Evolutionary conservation across 2,113 vertebrate genomes (phyloP).

Genomic region (Ciconia maguari): DNA sequence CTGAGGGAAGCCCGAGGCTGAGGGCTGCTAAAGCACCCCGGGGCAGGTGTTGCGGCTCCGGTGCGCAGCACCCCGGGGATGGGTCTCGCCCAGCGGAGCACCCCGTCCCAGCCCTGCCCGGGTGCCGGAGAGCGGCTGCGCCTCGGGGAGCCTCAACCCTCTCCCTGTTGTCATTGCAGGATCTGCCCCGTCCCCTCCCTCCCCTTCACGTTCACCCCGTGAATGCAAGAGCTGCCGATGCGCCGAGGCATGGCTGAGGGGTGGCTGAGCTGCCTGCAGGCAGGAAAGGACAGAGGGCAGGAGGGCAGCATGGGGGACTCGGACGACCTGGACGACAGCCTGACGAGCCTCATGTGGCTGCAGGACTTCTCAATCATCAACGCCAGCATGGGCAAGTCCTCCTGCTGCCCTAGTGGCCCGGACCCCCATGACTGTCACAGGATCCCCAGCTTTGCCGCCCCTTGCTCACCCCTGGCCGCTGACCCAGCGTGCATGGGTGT

Average conservation of each 20-base stretch:
- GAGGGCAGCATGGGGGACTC: slow-evolving; percentile 63
- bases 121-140: neutral
- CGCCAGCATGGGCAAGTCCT: slow-evolving; percentile 69
- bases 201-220: neutral
- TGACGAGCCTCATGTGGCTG: slow-evolving; percentile 95
- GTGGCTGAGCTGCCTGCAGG: slow-evolving; percentile 73
- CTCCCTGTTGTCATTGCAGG: slow-evolving; percentile 24
- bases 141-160: neutral
- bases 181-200: neutral
- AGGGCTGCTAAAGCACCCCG: neutral
- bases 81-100: neutral
- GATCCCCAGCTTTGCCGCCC: slow-evolving; percentile 73
- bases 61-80: neutral
- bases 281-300: slow-evolving; percentile 71
- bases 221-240: slow-evolving; percentile 68
- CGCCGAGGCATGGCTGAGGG: slow-evolving; percentile 73
- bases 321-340: slow-evolving; percentile 85
- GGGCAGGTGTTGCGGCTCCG: rapidly evolving
- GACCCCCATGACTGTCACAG: slow-evolving; percentile 75
- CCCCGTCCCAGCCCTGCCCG: neutral
- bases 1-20: neutral
- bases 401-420: slow-evolving; percentile 59
- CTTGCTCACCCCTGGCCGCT: slow-evolving; percentile 85
- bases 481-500: slow-evolving; percentile 87
- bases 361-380: slow-evolving; percentile 90